These are phyloP conservation scores for Polylopha cassiicola DNA, from an alignment of 2,888 invertebrate genomes.

Conservation along the genomic window DNA sequence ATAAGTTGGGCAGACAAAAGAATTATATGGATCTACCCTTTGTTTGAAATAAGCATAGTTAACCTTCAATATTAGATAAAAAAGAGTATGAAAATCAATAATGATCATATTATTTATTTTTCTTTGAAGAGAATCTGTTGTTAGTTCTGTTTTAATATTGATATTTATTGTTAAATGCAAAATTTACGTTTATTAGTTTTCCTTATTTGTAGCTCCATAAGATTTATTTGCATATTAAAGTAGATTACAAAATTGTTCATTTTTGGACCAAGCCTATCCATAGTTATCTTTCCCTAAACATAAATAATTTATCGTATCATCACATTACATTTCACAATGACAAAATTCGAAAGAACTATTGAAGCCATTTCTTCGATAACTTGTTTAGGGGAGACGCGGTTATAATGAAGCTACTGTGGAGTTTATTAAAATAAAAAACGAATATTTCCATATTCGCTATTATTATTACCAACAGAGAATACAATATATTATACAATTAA, in stretches of 20 bases:
- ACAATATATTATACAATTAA: too few relatives aligned
- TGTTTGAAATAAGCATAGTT: neutral
- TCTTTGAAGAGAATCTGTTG: too few relatives aligned
- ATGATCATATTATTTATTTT: constrained; percentile 12
- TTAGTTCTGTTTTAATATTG: too few relatives aligned
- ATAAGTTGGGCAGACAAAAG: constrained; percentile 32
- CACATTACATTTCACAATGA: constrained; percentile 37
- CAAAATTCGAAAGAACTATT: constrained; percentile 41
- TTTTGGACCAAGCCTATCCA: too few relatives aligned
- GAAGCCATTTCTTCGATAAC: constrained; percentile 36
- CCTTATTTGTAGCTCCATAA: too few relatives aligned
- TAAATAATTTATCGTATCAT: constrained; percentile 42
- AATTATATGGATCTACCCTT: constrained; percentile 39
- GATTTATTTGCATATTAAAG: constrained; percentile 1
- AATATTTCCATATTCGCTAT: constrained; percentile 1
- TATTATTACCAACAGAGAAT: too few relatives aligned
- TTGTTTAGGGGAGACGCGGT: constrained; percentile 31
- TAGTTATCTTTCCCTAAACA: constrained; percentile 30
- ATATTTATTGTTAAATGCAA: too few relatives aligned
- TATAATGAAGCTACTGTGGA: neutral
- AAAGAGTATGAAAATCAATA: neutral
- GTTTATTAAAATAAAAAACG: constrained; percentile 1
- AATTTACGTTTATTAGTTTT: too few relatives aligned
- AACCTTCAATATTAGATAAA: neutral
- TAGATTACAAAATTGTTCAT: neutral